Evolutionary conservation across 2,888 invertebrate genomes (phyloP).

Genomic region (Drosophila mettleri): DNA sequence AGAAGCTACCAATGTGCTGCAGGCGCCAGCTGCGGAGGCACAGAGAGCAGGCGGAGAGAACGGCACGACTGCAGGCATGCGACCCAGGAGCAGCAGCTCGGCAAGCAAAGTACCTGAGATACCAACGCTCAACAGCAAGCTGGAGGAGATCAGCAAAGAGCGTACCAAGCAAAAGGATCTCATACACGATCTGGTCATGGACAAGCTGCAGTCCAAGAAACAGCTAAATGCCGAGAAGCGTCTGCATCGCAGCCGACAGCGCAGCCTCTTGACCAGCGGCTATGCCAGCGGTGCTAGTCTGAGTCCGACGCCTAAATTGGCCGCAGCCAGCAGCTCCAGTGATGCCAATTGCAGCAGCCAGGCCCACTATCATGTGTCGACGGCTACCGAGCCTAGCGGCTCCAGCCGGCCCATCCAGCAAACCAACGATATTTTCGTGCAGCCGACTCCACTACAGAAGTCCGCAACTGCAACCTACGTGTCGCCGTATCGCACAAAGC

Average conservation of each 20-base stretch:
- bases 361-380: conserved; percentile 83
- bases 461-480: conserved; percentile 76
- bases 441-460: conserved; percentile 73
- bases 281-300: conserved; percentile 82
- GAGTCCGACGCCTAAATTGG: conserved; percentile 83
- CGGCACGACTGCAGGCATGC: conserved; percentile 35
- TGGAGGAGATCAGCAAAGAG: conserved; percentile 92
- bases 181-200: conserved; percentile 93
- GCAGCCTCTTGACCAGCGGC: conserved; percentile 83
- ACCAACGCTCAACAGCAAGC: conserved; percentile 88
- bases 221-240: conserved; percentile 88
- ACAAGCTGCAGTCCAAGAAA: conserved; percentile 90
- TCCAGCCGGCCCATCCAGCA: conserved; percentile 14
- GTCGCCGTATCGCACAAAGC: conserved; percentile 70
- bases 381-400: conserved; percentile 65
- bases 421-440: conserved; percentile 48
- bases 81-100: conserved; percentile 57
- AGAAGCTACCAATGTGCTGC: conserved; percentile 64
- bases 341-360: conserved; percentile 82
- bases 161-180: conserved; percentile 93
- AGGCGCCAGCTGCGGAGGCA: conserved; percentile 23
- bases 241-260: conserved; percentile 87
- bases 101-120: conserved; percentile 82
- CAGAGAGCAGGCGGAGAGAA: conserved; percentile 20
- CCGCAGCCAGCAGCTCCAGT: conserved; percentile 75